Evolutionary conservation across 2,888 invertebrate genomes (phyloP).

Genomic region (Antitype chi): DNA sequence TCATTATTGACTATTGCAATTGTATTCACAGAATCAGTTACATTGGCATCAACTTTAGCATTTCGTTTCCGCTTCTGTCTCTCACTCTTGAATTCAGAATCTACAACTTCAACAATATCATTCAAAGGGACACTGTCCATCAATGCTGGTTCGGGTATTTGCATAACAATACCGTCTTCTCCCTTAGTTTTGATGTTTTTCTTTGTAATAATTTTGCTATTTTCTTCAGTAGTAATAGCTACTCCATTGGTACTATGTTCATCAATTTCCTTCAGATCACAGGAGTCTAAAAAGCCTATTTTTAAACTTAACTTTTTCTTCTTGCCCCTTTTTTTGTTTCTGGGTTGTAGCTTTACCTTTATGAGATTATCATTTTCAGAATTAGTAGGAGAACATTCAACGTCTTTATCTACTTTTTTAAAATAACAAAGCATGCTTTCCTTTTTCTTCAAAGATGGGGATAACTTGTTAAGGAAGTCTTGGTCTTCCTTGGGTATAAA

Average conservation of each 20-base stretch:
- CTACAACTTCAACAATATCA: not conserved
- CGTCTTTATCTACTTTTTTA: slow-evolving; percentile 86
- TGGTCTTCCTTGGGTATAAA: slow-evolving; percentile 78
- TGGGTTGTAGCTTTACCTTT: slow-evolving; percentile 81
- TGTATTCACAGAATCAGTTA: slow-evolving; percentile 19
- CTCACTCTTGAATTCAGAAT: slow-evolving; percentile 41
- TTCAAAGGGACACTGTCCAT: slow-evolving; percentile 6
- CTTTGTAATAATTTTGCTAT: not conserved
- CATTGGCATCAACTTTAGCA: slow-evolving; percentile 36
- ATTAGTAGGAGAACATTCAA: slow-evolving; percentile 63
- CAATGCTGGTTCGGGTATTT: slow-evolving; percentile 1
- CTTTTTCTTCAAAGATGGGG: slow-evolving; percentile 90
- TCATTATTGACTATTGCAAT: slow-evolving; percentile 55
- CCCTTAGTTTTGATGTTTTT: slow-evolving; percentile 11
- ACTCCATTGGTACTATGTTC: slow-evolving; percentile 28
- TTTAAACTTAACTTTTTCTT: slow-evolving; percentile 74
- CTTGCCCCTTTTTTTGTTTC: slow-evolving; percentile 77
- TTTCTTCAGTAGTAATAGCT: slow-evolving; percentile 32
- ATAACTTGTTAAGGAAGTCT: slow-evolving; percentile 89
- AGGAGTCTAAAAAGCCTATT: slow-evolving; percentile 48
- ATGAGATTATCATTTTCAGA: slow-evolving; percentile 74
- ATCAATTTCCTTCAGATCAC: slow-evolving; percentile 49
- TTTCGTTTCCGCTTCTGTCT: slow-evolving; percentile 59
- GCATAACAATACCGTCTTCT: not conserved
- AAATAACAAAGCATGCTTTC: slow-evolving; percentile 92